Evolutionary conservation across 2,113 vertebrate species (phyloP).

Genomic region (Thomomys bottae): DNA sequence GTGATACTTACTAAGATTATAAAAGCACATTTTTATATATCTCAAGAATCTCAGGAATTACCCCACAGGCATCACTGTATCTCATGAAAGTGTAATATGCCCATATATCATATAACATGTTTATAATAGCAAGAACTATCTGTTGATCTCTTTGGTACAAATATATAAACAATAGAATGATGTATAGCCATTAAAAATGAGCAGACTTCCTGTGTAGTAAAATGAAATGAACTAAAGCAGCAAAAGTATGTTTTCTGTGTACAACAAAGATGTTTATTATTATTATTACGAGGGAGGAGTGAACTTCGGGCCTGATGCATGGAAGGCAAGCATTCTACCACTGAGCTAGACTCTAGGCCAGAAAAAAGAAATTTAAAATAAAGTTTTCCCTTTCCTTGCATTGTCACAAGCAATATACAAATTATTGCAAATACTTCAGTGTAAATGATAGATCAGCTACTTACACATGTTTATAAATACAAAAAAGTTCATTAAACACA

Average conservation of each 20-base stretch:
- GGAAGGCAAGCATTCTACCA: background rate
- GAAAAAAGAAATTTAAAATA: background rate
- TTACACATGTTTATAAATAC: slow-evolving; percentile 9
- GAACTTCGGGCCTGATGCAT: background rate
- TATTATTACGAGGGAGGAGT: background rate
- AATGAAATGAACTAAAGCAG: background rate
- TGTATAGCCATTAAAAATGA: background rate
- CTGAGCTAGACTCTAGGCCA: background rate
- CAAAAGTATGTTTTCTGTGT: background rate
- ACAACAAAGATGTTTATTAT: background rate
- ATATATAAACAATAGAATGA: background rate
- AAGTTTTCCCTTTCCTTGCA: slow-evolving; percentile 12
- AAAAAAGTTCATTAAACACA: background rate
- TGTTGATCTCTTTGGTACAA: background rate
- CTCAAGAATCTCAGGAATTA: background rate
- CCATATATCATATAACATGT: background rate
- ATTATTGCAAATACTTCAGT: background rate
- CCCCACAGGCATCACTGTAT: background rate
- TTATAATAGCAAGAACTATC: background rate
- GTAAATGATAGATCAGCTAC: slow-evolving; percentile 10
- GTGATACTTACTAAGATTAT: slow-evolving; percentile 26
- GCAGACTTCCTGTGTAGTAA: background rate
- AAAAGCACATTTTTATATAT: background rate
- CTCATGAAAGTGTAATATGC: background rate
- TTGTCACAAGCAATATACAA: slow-evolving; percentile 1